phyloP scores from a whole-genome alignment of 2,797 vertebrate species.

The Ctenopoma multispine region DNA sequence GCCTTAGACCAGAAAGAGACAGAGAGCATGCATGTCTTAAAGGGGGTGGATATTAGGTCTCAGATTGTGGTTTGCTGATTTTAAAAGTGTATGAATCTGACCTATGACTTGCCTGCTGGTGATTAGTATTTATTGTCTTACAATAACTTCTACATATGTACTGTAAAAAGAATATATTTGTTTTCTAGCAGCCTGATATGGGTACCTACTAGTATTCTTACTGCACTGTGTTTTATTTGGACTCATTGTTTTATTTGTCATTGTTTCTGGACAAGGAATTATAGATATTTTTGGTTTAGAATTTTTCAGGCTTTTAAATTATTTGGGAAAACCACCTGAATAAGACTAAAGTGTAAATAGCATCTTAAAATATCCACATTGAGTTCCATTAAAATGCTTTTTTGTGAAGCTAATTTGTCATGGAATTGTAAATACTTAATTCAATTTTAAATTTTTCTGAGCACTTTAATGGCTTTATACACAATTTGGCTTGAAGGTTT shows the following conservation, averaged over 20 bases:
- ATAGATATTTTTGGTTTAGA: background rate
- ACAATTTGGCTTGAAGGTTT: background rate
- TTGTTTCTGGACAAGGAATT: background rate
- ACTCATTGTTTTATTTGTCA: background rate
- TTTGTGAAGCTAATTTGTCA: no score
- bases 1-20: conserved; percentile 20
- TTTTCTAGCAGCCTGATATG: background rate
- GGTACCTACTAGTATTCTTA: background rate
- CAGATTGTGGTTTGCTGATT: conserved; percentile 12
- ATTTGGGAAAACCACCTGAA: no score
- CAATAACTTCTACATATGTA: background rate
- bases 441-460: background rate
- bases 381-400: no score
- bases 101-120: background rate
- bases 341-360: no score
- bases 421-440: no score
- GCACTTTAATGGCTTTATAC: background rate
- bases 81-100: background rate
- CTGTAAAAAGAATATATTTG: background rate
- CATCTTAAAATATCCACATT: no score
- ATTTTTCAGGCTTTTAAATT: background rate
- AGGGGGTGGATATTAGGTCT: conserved; percentile 7
- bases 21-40: conserved; percentile 19
- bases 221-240: background rate
- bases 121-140: background rate